Evolutionary conservation across 2,113 vertebrate genomes (phyloP).

Genomic region (Myrmecophaga tridactyla): DNA sequence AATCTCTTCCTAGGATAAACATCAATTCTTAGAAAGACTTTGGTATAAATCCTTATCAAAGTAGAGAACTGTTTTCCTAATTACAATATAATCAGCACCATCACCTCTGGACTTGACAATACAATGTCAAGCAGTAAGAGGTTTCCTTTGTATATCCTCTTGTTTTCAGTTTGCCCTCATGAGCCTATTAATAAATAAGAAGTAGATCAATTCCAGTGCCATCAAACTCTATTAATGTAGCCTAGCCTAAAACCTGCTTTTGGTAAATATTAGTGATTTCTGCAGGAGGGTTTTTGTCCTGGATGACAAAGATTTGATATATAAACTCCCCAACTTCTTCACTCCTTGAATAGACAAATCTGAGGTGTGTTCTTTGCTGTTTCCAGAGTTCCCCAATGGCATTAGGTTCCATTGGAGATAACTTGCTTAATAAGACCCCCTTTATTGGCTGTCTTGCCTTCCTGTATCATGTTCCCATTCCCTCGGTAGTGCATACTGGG

Average conservation of each 20-base stretch:
- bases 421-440: neutral
- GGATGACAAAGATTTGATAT: neutral
- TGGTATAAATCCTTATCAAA: neutral
- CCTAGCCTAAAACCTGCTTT: neutral
- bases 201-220: neutral
- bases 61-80: neutral
- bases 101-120: neutral
- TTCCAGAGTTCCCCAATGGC: neutral
- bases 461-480: neutral
- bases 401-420: neutral
- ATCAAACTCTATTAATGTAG: neutral
- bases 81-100: neutral
- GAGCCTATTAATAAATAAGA: neutral
- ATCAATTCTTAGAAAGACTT: neutral
- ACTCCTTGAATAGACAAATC: neutral
- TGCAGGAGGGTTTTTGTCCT: neutral
- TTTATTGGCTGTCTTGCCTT: neutral
- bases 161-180: neutral
- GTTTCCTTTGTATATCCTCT: neutral
- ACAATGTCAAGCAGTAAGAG: neutral
- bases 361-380: neutral
- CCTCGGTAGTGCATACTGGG: neutral
- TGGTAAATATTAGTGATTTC: neutral
- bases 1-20: neutral
- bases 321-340: neutral